Evolutionary conservation across 2,113 vertebrate genomes (phyloP).

Genomic region (Tragelaphus scriptus): DNA sequence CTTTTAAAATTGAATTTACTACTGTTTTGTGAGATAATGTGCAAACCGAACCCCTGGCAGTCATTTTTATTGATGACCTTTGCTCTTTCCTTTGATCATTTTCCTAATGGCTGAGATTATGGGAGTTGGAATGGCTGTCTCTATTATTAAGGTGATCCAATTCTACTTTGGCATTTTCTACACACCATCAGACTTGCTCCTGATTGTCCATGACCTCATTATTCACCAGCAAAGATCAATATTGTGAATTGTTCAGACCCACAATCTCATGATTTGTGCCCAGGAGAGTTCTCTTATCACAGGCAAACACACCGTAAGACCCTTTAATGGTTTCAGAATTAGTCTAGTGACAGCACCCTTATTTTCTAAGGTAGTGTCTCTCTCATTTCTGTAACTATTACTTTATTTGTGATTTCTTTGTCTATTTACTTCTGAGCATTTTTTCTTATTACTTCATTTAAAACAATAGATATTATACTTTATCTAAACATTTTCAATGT

Average conservation of each 20-base stretch:
- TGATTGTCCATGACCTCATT: not conserved
- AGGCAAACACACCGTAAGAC: not conserved
- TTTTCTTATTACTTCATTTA: not conserved
- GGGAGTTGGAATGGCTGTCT: not conserved
- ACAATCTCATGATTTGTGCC: not conserved
- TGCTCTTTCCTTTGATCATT: not conserved
- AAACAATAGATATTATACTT: not conserved
- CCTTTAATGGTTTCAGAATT: not conserved
- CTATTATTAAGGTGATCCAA: not conserved
- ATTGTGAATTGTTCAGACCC: not conserved
- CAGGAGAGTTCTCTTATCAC: not conserved
- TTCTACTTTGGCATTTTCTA: not conserved
- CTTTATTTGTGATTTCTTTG: not conserved
- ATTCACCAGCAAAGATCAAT: not conserved
- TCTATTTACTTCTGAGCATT: not conserved
- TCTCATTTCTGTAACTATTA: not conserved
- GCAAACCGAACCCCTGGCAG: not conserved
- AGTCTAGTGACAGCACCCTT: not conserved
- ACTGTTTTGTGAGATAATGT: not conserved
- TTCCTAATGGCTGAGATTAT: not conserved
- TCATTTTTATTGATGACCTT: not conserved
- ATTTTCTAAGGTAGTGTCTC: not conserved
- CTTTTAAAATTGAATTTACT: not conserved
- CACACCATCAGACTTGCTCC: not conserved
- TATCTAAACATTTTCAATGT: not conserved